Percentiles rank a stretch among this genome's conserved stretches.
Evolutionary conservation across 2,888 invertebrate genomes (phyloP).

Genomic region (Himalopsyche kuldschensis): DNA sequence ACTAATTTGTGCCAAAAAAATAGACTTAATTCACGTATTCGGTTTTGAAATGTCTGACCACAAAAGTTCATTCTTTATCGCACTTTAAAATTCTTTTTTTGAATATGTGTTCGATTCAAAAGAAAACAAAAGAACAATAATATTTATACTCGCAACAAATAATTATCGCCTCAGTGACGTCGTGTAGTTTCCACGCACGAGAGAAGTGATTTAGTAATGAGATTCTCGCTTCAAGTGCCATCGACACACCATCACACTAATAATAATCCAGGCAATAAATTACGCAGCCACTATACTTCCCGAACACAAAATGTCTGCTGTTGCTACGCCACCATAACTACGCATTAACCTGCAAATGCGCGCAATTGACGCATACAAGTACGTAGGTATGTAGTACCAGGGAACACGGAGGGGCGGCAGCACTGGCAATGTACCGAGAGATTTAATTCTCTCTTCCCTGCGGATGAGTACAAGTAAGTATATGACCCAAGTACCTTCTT

Average conservation of each 20-base stretch:
- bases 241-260: neutral
- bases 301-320: neutral
- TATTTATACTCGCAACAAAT: no score
- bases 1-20: no score
- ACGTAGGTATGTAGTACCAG: constrained; percentile 22
- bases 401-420: constrained; percentile 26
- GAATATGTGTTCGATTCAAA: no score
- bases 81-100: no score
- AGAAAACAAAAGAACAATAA: no score
- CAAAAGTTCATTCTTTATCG: no score
- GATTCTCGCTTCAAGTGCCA: neutral
- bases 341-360: constrained; percentile 34
- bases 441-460: constrained; percentile 27
- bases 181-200: neutral
- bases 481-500: constrained; percentile 15
- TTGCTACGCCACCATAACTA: constrained; percentile 15
- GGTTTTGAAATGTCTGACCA: no score
- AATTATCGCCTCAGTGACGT: neutral
- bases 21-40: no score
- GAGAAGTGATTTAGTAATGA: neutral
- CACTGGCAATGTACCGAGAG: neutral
- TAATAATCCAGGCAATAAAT: constrained; percentile 12
- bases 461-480: neutral
- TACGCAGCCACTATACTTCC: constrained; percentile 13
- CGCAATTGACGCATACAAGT: constrained; percentile 21